Evolutionary conservation across 1,140 invertebrate species (phyloP), one percentile per base, ranked within the genome.

Genomic region (Delia radicum): DNA sequence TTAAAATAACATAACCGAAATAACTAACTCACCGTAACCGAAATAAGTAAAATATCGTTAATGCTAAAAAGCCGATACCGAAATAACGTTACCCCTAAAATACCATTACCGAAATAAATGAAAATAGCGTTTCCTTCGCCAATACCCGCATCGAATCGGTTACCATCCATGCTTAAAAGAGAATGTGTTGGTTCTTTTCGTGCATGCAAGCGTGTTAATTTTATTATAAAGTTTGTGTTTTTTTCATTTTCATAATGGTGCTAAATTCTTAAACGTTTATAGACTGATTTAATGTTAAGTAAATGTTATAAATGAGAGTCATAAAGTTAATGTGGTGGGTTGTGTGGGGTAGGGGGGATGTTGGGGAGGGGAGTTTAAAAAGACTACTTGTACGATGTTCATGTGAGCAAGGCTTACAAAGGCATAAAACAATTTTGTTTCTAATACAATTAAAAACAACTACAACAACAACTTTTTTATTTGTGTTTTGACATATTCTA

Each of bases 211-310:
- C 29, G 62, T 69, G 65, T 69, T 69, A 33, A 37, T 69, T 33
- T 69, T 69, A 33, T 69, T 69, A 24, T 69, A 12, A 18, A 37
- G n/a, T 69, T 73, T 73, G 71, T 73, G 15, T 5, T 28, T 73
- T n/a, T 72, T 72, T 18, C n/a, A 48, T 55, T 73, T 46, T 13
- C 8, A 24, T 26, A n/a, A 12, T 15, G 28, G 75, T 61, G 75
- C 26, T 73, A 76, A 76, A 76, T 61, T 46, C 55, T 69, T 37
- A 28, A 76, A 71, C 75, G 75, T 76, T 76, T 76, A 76, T 76
- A 42, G 75, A 76, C 75, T 76, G 72, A 76, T 76, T 76, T 76
- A 76, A 76, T 76, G 63, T 63, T 67, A 67, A 76, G 31, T 61
- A 74, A 76, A 74, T 33, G 72, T 74, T 74, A 73, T 65, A 69